Percentiles rank a stretch among this genome's conserved stretches.
Evolutionary conservation across 2,113 vertebrate genomes (phyloP).

Genomic region (Chinchilla lanigera): DNA sequence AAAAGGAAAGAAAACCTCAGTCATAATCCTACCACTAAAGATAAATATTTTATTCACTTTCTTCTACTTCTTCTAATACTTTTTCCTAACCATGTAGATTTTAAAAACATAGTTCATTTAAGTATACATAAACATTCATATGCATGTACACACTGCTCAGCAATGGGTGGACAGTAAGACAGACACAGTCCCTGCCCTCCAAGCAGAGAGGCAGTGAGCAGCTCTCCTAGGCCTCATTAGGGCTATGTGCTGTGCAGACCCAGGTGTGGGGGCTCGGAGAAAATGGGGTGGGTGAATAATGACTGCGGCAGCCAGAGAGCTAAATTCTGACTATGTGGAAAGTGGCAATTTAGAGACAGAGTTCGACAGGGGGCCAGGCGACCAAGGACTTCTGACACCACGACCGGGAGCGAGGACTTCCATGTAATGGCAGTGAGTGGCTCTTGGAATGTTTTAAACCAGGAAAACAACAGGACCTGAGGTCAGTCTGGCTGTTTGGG

Average conservation of each 20-base stretch:
- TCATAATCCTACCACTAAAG: neutral
- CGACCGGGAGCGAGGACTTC: neutral
- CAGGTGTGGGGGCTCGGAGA: neutral
- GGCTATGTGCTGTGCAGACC: neutral
- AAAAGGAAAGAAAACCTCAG: constrained; percentile 8
- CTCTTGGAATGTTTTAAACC: neutral
- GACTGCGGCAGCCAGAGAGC: neutral
- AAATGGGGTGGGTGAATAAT: neutral
- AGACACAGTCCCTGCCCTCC: neutral
- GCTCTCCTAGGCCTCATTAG: accelerated
- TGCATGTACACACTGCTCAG: neutral
- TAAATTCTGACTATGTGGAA: neutral
- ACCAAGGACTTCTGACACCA: neutral
- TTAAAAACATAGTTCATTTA: neutral
- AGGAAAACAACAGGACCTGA: neutral
- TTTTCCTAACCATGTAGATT: neutral
- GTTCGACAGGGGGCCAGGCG: no score
- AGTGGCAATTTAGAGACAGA: neutral
- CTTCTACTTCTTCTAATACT: neutral
- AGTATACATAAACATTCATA: neutral
- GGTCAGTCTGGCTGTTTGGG: neutral
- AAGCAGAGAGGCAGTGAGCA: neutral
- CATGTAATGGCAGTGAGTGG: neutral
- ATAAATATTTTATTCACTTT: neutral
- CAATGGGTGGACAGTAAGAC: neutral